These are phyloP conservation scores for Lepidurus arcticus DNA, from an alignment of 1,140 invertebrate species.

Conservation along the genomic window DNA sequence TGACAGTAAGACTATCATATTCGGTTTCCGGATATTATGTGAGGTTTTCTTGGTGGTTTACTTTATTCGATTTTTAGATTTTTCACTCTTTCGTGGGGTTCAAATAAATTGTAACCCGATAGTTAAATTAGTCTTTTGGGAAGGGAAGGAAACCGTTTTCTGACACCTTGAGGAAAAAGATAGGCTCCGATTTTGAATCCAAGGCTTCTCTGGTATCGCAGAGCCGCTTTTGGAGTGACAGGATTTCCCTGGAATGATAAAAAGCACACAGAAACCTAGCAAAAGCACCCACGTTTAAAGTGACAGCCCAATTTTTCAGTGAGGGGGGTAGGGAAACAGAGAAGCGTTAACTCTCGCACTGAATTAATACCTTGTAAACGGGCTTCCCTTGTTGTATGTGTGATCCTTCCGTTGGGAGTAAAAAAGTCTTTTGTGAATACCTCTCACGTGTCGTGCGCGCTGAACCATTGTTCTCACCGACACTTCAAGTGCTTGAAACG, in stretches of 20 bases:
- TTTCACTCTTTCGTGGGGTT: too few relatives aligned
- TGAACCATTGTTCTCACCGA: not conserved
- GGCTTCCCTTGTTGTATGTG: not conserved
- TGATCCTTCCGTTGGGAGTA: not conserved
- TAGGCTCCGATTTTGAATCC: too few relatives aligned
- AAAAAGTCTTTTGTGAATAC: not conserved
- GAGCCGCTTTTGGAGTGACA: not conserved
- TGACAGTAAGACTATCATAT: too few relatives aligned
- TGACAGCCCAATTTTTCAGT: not conserved
- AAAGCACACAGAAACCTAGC: not conserved
- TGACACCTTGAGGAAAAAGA: not conserved
- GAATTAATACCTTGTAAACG: not conserved
- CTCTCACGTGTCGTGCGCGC: not conserved
- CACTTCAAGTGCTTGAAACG: constrained; percentile 6
- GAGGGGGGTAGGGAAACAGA: not conserved
- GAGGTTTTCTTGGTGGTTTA: too few relatives aligned
- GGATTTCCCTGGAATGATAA: constrained; percentile 1
- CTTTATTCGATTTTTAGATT: too few relatives aligned
- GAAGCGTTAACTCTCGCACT: constrained; percentile 9
- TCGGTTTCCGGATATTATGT: too few relatives aligned
- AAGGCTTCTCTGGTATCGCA: not conserved
- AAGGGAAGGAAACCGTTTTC: not conserved
- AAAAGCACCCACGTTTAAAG: not conserved
- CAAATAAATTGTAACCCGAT: not conserved
- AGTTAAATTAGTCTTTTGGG: not conserved